phyloP scores from a whole-genome alignment of 2,797 vertebrate species.

The Aplochiton taeniatus region DNA sequence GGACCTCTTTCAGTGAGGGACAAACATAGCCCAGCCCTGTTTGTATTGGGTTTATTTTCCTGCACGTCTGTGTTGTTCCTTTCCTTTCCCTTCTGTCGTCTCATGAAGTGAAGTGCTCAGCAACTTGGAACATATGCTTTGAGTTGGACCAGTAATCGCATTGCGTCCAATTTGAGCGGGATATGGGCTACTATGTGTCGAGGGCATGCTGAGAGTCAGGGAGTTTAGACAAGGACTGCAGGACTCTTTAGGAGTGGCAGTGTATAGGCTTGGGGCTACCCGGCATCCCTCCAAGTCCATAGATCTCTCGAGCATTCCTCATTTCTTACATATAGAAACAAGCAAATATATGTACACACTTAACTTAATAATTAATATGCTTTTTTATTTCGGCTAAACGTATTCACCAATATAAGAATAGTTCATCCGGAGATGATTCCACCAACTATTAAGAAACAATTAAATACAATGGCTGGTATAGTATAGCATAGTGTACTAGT shows the following conservation, averaged over 20 bases:
- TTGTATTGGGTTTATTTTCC: conserved; percentile 62
- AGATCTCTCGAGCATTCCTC: not conserved
- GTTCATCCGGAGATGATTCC: no score
- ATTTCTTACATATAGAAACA: no score
- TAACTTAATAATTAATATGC: no score
- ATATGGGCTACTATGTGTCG: conserved; percentile 53
- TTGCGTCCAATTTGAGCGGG: conserved; percentile 63
- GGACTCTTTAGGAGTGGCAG: not conserved
- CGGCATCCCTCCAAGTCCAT: conserved; percentile 11
- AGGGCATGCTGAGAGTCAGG: conserved; percentile 13
- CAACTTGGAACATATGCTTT: conserved; percentile 71
- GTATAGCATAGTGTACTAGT: no score
- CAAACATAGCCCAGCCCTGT: conserved; percentile 45
- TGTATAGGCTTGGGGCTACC: not conserved
- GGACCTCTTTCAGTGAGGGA: conserved; percentile 33
- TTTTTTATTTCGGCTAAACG: no score
- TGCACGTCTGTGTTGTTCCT: conserved; percentile 37
- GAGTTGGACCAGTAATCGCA: conserved; percentile 67
- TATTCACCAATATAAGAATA: no score
- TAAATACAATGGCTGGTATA: no score
- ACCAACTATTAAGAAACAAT: no score
- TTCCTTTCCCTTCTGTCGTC: conserved; percentile 19
- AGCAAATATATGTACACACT: no score
- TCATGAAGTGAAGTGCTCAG: conserved; percentile 64
- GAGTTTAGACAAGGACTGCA: not conserved